These are phyloP conservation scores for Ormyrus thymus DNA, from an alignment of 2,888 invertebrate genomes.

Conservation along the genomic window DNA sequence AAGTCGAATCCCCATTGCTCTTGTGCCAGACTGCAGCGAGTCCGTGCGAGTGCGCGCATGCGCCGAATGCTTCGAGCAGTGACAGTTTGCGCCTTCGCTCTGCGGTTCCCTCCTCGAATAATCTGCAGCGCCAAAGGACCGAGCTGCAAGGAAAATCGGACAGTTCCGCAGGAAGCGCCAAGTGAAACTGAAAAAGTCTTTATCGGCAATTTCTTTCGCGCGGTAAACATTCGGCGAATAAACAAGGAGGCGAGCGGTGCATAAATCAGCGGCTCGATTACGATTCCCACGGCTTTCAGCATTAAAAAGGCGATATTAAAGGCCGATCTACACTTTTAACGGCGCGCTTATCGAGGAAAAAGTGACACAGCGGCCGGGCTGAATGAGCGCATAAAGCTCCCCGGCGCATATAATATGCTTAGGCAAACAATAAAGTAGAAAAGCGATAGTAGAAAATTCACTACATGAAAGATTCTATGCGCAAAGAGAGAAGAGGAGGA, in stretches of 20 bases:
- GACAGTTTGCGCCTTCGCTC: too few species aligned
- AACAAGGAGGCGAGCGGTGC: too few species aligned
- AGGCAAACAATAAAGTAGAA: slow-evolving; percentile 34
- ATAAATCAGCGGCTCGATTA: too few species aligned
- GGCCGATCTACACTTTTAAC: slow-evolving; percentile 12
- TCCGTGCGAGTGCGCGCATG: neutral
- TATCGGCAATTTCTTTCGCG: too few species aligned
- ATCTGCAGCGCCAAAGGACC: too few species aligned
- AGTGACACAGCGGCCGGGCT: slow-evolving; percentile 12
- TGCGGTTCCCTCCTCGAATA: too few species aligned
- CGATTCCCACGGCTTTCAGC: slow-evolving; percentile 16
- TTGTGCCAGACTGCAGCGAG: slow-evolving; percentile 33
- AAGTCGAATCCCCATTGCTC: slow-evolving; percentile 54
- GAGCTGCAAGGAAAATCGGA: too few species aligned
- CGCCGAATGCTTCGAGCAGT: slow-evolving; percentile 12
- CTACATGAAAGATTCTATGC: slow-evolving; percentile 19
- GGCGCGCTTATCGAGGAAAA: slow-evolving; percentile 11
- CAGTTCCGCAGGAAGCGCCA: too few species aligned
- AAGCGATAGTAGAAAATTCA: slow-evolving; percentile 19
- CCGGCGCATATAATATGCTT: slow-evolving; percentile 21
- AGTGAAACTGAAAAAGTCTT: too few species aligned
- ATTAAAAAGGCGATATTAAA: slow-evolving; percentile 19
- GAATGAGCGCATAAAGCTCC: slow-evolving; percentile 25
- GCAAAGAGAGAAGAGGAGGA: slow-evolving; percentile 18
- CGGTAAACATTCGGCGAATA: too few species aligned